Evolutionary conservation across 1,140 invertebrate genomes (phyloP), one percentile per base, ranked within the genome.

Genomic region (Drosophila miranda): DNA sequence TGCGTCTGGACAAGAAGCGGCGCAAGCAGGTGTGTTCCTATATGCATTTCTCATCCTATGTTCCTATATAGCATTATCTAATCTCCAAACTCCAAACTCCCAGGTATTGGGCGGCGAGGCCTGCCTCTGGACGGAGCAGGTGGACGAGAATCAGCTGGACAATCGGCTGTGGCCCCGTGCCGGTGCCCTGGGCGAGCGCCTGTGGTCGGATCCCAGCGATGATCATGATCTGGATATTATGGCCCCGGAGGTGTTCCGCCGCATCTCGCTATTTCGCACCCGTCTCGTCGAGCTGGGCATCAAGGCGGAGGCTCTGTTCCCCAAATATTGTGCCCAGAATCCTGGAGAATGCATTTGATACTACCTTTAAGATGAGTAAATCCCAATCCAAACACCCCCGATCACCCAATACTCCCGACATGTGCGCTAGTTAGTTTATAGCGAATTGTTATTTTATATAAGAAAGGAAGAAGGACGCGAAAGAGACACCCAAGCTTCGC

Each of bases 51-150:
- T 21, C 8, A 14, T n/a, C n/a, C n/a, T n/a, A n/a, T n/a, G n/a
- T n/a, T n/a, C n/a, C n/a, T n/a, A n/a, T n/a, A 21, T 14, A n/a
- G 0, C 8, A 51, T 38, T 0, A 7, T 3, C 19, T 34, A 11
- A 57, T 50, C 2, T 7, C 14, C 44, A 2, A 30, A 7, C 44
- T 26, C 16, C n/a, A n/a, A n/a, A n/a, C 30, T 23, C 9, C 9
- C 71, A 92, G 67, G 86, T 95, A 9, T 70, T 95, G 2, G 95
- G 95, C 0, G 95, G 94, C 3, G 94, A 95, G 77, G 94, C 93
- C 0, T 94, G 94, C 30, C 90, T 95, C 46, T 95, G 95, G 95
- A 94, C 92, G 23, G 95, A 95, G 78, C 94, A 95, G 90, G 90
- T 92, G 11, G 92, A 93, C 71, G 92, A 93, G 44, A 91, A 91